A percentile compares a stretch with the other conserved stretches of the same genome.
Conservation (phyloP, 1,140 invertebrate species). For the Stegodyphus mimosarum region DNA sequence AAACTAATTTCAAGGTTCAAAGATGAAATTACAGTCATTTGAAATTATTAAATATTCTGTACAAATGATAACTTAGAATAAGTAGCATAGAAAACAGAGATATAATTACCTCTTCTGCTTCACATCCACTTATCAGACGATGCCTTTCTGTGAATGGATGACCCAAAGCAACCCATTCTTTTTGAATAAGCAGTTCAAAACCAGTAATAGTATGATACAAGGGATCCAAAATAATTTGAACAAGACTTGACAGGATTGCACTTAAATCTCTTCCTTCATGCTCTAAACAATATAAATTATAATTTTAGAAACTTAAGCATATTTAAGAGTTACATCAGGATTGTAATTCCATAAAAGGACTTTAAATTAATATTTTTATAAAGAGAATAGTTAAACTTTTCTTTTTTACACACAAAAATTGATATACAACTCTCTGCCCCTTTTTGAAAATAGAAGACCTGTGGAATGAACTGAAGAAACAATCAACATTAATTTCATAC, state of each 20-base stretch:
- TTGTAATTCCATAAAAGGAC: too few species aligned
- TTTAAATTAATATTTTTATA: too few species aligned
- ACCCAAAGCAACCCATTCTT: constrained; percentile 93
- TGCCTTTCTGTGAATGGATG: constrained; percentile 85
- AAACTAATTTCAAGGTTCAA: background rate
- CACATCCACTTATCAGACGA: constrained; percentile 72
- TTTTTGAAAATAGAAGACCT: too few species aligned
- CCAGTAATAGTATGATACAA: constrained; percentile 84
- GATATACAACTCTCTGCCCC: too few species aligned
- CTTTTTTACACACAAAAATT: too few species aligned
- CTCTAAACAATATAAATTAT: constrained; percentile 67
- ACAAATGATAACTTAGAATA: background rate
- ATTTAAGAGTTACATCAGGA: too few species aligned
- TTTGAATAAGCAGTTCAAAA: constrained; percentile 92
- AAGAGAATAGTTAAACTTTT: too few species aligned
- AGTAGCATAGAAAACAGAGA: background rate
- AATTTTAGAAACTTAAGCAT: background rate
- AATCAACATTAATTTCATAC: too few species aligned
- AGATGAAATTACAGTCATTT: background rate
- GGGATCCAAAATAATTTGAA: constrained; percentile 88
- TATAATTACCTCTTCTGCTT: constrained; percentile 66
- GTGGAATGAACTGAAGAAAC: too few species aligned
- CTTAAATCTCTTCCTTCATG: constrained; percentile 87
- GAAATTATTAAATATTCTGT: too few species aligned
- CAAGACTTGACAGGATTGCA: constrained; percentile 86